These are phyloP conservation scores for Lerista edwardsae DNA, from an alignment of 2,797 vertebrate genomes.

Conservation along the genomic window DNA sequence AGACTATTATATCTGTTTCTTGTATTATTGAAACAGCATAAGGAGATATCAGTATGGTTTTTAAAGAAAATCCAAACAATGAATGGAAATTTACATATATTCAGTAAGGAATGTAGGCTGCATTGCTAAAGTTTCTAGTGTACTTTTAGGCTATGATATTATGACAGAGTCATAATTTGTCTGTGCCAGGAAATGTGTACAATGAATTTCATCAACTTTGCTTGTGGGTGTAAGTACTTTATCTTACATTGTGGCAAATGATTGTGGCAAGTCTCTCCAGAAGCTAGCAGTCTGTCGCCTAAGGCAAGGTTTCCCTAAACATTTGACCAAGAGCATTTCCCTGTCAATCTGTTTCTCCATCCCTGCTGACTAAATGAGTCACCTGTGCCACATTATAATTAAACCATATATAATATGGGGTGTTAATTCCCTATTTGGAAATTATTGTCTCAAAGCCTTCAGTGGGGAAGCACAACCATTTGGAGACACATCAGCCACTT, in stretches of 20 bases:
- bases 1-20: slow-evolving; percentile 25
- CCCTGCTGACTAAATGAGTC: not conserved
- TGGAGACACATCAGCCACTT: no score
- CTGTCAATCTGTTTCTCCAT: not conserved
- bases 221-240: no score
- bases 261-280: not conserved
- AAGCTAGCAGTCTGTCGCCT: no score
- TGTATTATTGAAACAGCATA: slow-evolving; percentile 34
- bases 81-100: slow-evolving; percentile 24
- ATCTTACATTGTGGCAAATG: no score
- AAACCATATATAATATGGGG: not conserved
- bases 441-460: not conserved
- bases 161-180: slow-evolving; percentile 35
- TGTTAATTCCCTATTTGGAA: not conserved
- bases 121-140: slow-evolving; percentile 27
- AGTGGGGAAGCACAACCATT: slow-evolving; percentile 5
- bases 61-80: slow-evolving; percentile 4
- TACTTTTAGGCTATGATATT: slow-evolving; percentile 22
- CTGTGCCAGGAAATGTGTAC: slow-evolving; percentile 39
- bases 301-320: not conserved
- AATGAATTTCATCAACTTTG: not conserved
- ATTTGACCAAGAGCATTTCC: not conserved
- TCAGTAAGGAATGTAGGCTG: slow-evolving; percentile 24
- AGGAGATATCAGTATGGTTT: slow-evolving; percentile 52
- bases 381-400: not conserved